phyloP scores from a whole-genome alignment of 2,888 invertebrate genomes.

The Drosophila lutescens region DNA sequence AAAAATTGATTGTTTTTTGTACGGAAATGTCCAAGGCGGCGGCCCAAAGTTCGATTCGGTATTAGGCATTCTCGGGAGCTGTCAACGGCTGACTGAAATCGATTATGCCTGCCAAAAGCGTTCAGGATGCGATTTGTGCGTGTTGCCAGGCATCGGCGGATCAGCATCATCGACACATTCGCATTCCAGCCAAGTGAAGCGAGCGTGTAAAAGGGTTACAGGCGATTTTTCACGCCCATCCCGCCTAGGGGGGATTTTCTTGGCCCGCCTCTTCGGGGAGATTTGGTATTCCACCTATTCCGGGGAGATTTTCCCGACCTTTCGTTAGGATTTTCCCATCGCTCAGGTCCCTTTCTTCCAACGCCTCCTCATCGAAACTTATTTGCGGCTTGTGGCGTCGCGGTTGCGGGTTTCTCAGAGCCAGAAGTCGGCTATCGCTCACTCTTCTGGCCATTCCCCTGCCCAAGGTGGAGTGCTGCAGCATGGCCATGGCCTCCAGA shows the following conservation, averaged over 20 bases:
- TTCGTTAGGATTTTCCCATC: not conserved
- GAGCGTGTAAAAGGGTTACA: conserved; percentile 77
- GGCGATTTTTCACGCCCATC: conserved; percentile 63
- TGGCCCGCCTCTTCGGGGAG: not conserved
- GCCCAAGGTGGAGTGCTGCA: conserved; percentile 59
- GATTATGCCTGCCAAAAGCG: conserved; percentile 70
- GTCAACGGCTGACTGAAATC: conserved; percentile 69
- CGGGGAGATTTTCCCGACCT: not conserved
- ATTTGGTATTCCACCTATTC: not conserved
- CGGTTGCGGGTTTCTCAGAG: conserved; percentile 16
- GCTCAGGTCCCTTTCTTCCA: conserved; percentile 7
- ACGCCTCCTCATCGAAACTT: conserved; percentile 79
- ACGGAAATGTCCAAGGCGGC: conserved; percentile 65
- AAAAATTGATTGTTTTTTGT: conserved; percentile 83
- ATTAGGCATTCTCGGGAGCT: conserved; percentile 28
- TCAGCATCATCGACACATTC: conserved; percentile 29
- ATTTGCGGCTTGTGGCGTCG: conserved; percentile 77
- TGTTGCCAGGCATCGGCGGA: conserved; percentile 27
- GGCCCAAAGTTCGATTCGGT: conserved; percentile 20
- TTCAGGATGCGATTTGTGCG: conserved; percentile 64
- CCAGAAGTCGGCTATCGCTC: conserved; percentile 53
- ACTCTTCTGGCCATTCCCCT: conserved; percentile 37
- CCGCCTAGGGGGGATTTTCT: conserved; percentile 9
- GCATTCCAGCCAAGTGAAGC: conserved; percentile 72
- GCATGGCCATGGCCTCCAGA: conserved; percentile 80